These are phyloP conservation scores for Xiphophorus couchianus DNA, from an alignment of 2,113 vertebrate species.

Conservation along the genomic window DNA sequence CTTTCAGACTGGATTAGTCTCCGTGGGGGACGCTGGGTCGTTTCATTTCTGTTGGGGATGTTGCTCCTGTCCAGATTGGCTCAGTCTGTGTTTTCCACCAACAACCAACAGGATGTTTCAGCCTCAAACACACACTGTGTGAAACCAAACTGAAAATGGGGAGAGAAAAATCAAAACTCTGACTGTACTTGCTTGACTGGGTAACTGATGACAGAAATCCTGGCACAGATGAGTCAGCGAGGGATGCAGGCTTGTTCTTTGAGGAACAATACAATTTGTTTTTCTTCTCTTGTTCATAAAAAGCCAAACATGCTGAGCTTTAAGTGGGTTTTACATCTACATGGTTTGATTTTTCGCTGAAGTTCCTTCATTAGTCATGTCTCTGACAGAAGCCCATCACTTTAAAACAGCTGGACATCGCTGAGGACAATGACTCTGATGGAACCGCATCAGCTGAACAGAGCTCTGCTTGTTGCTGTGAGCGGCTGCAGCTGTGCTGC, in stretches of 20 bases:
- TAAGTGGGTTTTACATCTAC: not conserved
- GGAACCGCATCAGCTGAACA: not conserved
- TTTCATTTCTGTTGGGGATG: slow-evolving; percentile 16
- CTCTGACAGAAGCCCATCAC: not conserved
- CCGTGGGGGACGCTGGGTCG: slow-evolving; percentile 6
- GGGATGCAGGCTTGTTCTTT: too few relatives aligned
- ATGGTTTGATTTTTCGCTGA: not conserved
- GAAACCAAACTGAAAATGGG: not conserved
- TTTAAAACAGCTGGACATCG: not conserved
- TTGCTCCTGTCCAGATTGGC: slow-evolving; percentile 10
- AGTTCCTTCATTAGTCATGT: not conserved
- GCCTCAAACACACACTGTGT: not conserved
- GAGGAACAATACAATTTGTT: not conserved
- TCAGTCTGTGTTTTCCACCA: slow-evolving; percentile 5
- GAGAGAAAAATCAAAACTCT: not conserved
- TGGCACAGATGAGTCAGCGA: not conserved
- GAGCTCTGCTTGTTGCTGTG: not conserved
- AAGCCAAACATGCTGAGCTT: not conserved
- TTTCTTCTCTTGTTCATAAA: not conserved
- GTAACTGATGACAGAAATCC: not conserved
- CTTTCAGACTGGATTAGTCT: slow-evolving; percentile 30
- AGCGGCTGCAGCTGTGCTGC: not conserved
- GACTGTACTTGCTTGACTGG: not conserved
- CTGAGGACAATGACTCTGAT: not conserved
- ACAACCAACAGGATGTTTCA: slow-evolving; percentile 3